phyloP scores from a whole-genome alignment of 2,113 vertebrate species.

The Gulo gulo region DNA sequence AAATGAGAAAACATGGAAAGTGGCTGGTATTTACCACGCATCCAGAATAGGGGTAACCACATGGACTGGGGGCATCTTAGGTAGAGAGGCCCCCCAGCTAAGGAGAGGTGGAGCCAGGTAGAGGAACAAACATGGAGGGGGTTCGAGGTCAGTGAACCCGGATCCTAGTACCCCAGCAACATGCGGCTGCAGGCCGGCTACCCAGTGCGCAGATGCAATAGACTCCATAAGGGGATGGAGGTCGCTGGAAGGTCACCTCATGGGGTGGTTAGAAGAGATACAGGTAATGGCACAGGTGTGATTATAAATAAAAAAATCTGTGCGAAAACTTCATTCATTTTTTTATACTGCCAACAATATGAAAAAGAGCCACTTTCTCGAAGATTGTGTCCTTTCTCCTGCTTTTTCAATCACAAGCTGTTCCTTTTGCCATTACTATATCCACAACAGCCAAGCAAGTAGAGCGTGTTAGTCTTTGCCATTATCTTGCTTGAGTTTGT shows the following conservation, averaged over 20 bases:
- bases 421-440: neutral
- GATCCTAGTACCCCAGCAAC: neutral
- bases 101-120: neutral
- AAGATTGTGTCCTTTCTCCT: neutral
- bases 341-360: neutral
- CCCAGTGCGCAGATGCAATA: rapidly evolving
- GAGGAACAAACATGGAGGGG: neutral
- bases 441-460: neutral
- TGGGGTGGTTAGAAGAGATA: neutral
- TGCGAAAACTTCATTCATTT: neutral
- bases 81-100: neutral
- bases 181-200: too few relatives aligned
- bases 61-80: neutral
- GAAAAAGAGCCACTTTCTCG: neutral
- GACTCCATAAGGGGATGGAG: neutral
- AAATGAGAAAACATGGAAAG: neutral
- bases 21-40: neutral
- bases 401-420: neutral
- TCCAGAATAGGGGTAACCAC: rapidly evolving
- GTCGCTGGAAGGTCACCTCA: neutral
- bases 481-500: neutral
- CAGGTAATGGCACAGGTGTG: too few relatives aligned
- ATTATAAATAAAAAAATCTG: neutral
- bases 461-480: neutral
- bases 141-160: neutral